phyloP scores from a whole-genome alignment of 2,797 vertebrate genomes.

The Craterocephalus amniculus region DNA sequence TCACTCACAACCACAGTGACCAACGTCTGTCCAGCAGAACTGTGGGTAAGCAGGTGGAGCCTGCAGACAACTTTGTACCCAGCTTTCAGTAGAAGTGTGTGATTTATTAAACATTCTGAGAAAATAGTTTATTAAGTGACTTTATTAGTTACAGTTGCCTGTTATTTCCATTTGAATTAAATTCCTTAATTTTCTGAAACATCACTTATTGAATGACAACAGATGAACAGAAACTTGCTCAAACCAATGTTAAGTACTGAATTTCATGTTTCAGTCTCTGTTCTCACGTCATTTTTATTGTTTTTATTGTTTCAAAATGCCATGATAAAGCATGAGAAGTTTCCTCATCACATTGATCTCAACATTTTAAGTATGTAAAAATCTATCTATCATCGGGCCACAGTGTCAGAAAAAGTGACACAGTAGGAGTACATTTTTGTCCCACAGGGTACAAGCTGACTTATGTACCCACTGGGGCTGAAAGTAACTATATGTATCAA shows the following conservation, averaged over 20 bases:
- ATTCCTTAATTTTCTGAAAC: not conserved
- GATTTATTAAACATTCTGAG: not conserved
- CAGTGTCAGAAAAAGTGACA: too few species aligned
- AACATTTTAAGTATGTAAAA: too few species aligned
- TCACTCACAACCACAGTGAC: slow-evolving; percentile 43
- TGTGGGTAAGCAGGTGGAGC: slow-evolving; percentile 43
- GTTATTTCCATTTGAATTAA: not conserved
- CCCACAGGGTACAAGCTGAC: too few species aligned
- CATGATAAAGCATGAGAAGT: too few species aligned
- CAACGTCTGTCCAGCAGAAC: slow-evolving; percentile 38
- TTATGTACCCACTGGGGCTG: too few species aligned
- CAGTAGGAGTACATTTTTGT: too few species aligned
- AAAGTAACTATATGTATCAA: too few species aligned
- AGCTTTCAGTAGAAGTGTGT: not conserved
- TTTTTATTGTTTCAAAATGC: too few species aligned
- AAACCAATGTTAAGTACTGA: not conserved
- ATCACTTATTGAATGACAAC: not conserved
- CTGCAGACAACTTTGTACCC: slow-evolving; percentile 10
- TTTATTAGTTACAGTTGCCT: too few species aligned
- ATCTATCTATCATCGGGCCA: too few species aligned
- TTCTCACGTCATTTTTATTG: too few species aligned
- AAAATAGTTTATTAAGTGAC: not conserved
- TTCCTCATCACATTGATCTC: too few species aligned
- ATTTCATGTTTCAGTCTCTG: not conserved
- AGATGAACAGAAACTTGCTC: not conserved